A percentile compares a stretch with the other conserved stretches of the same genome.
Conservation (phyloP, 64 coral and sea anemone species). For the Montipora cactus region DNA sequence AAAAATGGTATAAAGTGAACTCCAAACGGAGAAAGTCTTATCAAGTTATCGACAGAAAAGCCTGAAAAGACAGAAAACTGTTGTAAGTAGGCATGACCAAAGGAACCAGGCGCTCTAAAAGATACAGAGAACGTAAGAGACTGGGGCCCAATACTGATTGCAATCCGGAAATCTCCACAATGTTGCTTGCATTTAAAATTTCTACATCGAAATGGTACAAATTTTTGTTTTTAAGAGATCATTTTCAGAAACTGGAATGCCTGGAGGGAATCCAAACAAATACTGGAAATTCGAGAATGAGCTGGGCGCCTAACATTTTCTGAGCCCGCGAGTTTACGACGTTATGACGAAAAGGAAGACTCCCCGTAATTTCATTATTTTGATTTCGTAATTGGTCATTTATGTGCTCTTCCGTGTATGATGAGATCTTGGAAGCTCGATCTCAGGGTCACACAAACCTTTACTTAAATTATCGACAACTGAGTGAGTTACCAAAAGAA, state of each 20-base stretch:
- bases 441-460: slow-evolving; percentile 61
- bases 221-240: background rate
- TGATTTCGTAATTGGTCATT: background rate
- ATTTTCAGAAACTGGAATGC: background rate
- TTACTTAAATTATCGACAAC: slow-evolving; percentile 90
- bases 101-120: background rate
- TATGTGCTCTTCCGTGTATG: slow-evolving; percentile 13
- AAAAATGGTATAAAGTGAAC: background rate
- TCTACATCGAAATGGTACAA: background rate
- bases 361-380: background rate
- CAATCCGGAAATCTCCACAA: no score
- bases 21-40: background rate
- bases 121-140: background rate
- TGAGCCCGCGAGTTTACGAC: slow-evolving; percentile 38
- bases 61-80: background rate
- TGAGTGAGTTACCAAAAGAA: slow-evolving; percentile 74
- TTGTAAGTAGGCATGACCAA: background rate
- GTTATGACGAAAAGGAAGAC: background rate
- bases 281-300: no score
- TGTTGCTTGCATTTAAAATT: no score
- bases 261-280: background rate
- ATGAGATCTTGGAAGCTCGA: slow-evolving; percentile 66
- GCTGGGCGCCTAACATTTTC: background rate
- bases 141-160: background rate
- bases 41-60: no score